Evolutionary conservation across 1,140 invertebrate genomes (phyloP), one percentile per base, ranked within the genome.

Genomic region (Drosophila sulfurigaster): DNA sequence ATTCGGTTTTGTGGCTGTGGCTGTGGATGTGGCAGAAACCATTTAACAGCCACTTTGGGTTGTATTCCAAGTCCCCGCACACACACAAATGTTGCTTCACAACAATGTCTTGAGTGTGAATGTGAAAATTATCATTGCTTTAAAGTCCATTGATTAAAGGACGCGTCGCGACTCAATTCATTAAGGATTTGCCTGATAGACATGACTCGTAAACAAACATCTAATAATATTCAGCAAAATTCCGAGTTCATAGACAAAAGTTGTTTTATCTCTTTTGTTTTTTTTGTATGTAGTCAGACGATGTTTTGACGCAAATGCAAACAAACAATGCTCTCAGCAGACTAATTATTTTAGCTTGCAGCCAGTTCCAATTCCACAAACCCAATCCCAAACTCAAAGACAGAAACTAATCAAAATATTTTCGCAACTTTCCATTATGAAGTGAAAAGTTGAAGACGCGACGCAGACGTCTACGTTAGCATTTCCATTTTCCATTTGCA

Each of bases 351-450:
- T 87, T 87, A 87, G 81, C 81, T 74, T 35, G 45, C 51, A 56
- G 52, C 13, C 30, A 16, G 30, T 63, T 20, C 30, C 62, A 72
- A 13, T 45, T 30, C 20, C 3, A 25, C 60, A 56, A 15, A 25
- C 32, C 52, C 66, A 46, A 38, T 49, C 32, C 43, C 65, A 75
- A 56, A 49, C 35, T 16, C 58, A 70, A 75, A 79, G 81, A 69
- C 76, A 78, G 77, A 87, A 87, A 87, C 83, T 87, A 87, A 87
- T 87, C 83, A 87, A 87, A 87, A 87, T 87, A 87, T 87, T 87
- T 87, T 87, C 80, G 83, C 83, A 87, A 87, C 83, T 87, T 87
- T 87, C 85, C 83, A 87, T 87, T 87, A 87, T 87, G 85, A 87
- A 87, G 83, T 88, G 85, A 80, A 88, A 87, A 87, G 83, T 88